A percentile compares a stretch with the other conserved stretches of the same genome.
Evolutionary conservation across 2,797 vertebrate genomes (phyloP).

Genomic region (Calcarius lapponicus): DNA sequence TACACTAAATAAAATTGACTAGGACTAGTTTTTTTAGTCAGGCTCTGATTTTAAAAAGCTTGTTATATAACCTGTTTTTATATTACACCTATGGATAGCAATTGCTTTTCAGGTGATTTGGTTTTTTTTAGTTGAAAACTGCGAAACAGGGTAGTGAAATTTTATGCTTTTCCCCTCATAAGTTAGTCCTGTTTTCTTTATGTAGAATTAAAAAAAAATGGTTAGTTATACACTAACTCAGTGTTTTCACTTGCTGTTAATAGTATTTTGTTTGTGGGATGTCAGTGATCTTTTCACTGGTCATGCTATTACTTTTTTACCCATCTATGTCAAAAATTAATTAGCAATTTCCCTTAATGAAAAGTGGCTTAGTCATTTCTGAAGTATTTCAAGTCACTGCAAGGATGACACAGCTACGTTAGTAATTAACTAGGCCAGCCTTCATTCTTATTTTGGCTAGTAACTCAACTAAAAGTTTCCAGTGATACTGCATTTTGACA

Average conservation of each 20-base stretch:
- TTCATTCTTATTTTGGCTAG: neutral
- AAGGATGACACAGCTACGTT: slow-evolving; percentile 31
- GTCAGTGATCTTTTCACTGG: neutral
- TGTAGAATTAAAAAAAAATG: neutral
- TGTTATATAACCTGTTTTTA: neutral
- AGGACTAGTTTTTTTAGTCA: neutral
- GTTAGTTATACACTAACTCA: neutral
- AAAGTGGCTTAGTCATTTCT: slow-evolving; percentile 3
- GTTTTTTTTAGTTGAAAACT: neutral
- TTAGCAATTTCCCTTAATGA: slow-evolving; percentile 39
- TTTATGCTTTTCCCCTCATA: neutral
- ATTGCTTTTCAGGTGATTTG: neutral
- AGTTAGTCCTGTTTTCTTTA: neutral
- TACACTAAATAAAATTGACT: neutral
- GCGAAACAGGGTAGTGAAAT: neutral
- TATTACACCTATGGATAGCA: neutral
- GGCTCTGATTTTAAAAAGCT: neutral
- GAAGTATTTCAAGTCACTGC: neutral
- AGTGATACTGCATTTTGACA: neutral
- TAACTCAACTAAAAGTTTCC: neutral
- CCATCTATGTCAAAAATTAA: slow-evolving; percentile 18
- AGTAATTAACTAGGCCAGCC: slow-evolving; percentile 28
- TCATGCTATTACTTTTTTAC: slow-evolving; percentile 1
- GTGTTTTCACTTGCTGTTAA: slow-evolving; percentile 22
- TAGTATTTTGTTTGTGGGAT: neutral